Evolutionary conservation across 1,140 invertebrate species (phyloP).

Genomic region (Palaemon carinicauda): DNA sequence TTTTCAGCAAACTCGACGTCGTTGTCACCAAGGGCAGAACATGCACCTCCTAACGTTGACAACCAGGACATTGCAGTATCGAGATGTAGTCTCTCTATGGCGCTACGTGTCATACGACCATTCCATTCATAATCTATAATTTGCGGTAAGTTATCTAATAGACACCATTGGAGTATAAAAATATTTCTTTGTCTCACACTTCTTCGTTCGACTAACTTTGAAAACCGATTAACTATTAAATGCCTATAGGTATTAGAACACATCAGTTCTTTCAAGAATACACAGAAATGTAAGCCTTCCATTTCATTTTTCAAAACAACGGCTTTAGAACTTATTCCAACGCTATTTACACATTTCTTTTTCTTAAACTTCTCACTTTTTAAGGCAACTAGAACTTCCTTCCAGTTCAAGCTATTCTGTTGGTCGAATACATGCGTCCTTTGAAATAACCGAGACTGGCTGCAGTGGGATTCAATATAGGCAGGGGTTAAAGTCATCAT

Average conservation of each 20-base stretch:
- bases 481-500: no score
- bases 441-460: no score
- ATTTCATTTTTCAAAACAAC: neutral
- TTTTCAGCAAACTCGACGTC: conserved; percentile 79
- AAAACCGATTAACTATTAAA: neutral
- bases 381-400: no score
- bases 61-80: conserved; percentile 91
- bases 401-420: no score
- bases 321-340: no score
- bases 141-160: conserved; percentile 12
- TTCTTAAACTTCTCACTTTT: no score
- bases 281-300: conserved; percentile 29
- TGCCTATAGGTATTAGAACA: conserved; percentile 14
- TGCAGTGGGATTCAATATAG: no score
- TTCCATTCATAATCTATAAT: conserved; percentile 40
- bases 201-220: neutral
- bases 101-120: conserved; percentile 46
- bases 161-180: neutral
- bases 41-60: conserved; percentile 94
- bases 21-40: conserved; percentile 89
- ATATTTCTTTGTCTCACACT: neutral
- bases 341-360: no score
- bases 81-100: conserved; percentile 76
- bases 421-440: no score
- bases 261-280: conserved; percentile 25